Conservation (phyloP, 2,113 vertebrate genomes). For the Alethe castanea region DNA sequence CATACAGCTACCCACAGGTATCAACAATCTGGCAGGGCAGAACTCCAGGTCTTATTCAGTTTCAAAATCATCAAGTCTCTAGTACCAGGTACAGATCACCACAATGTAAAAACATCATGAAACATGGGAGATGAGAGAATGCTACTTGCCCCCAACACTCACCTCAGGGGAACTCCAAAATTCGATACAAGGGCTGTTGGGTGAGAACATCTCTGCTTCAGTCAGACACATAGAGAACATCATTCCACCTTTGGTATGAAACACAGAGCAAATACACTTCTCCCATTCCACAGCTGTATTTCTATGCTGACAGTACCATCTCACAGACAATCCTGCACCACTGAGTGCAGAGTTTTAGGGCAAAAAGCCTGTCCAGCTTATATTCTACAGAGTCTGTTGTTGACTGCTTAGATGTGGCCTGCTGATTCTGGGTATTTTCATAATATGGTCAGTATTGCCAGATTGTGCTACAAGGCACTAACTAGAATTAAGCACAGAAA, state of each 20-base stretch:
- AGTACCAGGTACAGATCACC: background rate
- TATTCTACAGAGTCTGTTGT: background rate
- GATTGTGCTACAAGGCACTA: background rate
- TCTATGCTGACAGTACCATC: background rate
- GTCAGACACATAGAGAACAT: background rate
- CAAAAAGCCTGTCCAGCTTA: background rate
- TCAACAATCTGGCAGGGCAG: background rate
- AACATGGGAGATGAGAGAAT: background rate
- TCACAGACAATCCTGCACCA: background rate
- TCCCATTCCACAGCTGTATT: background rate
- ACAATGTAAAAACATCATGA: fast-evolving
- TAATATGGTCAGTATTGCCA: background rate
- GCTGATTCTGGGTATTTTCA: background rate
- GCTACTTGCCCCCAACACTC: background rate
- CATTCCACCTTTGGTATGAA: background rate
- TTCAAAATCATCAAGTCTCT: background rate
- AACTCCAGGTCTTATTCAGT: background rate
- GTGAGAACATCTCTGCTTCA: background rate
- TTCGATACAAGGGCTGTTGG: background rate
- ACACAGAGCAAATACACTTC: background rate
- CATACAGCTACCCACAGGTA: fast-evolving
- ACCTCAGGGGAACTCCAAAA: background rate
- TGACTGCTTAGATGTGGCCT: background rate
- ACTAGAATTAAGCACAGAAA: background rate
- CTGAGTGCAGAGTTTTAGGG: background rate